Conservation (phyloP, 37 sponge, comb jelly and placozoan species). For the Mnemiopsis leidyi region DNA sequence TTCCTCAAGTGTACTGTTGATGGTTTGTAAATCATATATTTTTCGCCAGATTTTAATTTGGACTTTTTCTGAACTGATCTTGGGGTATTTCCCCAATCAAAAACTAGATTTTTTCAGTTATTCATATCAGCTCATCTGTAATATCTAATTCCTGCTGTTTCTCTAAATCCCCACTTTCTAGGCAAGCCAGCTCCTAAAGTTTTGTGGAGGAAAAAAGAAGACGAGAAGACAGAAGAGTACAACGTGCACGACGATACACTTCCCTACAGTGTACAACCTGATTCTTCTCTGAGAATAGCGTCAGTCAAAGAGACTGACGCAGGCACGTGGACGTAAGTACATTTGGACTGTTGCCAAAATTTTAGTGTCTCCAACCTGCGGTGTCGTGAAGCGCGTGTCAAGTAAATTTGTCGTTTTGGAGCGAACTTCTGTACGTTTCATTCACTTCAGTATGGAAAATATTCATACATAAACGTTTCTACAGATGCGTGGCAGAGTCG, state of each 20-base stretch:
- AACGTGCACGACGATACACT: background rate
- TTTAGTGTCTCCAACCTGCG: too few species aligned
- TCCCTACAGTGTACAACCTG: background rate
- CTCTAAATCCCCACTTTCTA: background rate
- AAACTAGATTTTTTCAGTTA: too few species aligned
- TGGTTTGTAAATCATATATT: too few species aligned
- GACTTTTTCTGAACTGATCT: too few species aligned
- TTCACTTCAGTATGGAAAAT: too few species aligned
- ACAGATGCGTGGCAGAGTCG: slow-evolving; percentile 32
- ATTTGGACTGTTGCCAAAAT: too few species aligned
- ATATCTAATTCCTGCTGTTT: background rate
- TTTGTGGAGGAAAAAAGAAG: background rate
- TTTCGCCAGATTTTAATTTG: too few species aligned
- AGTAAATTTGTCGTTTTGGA: too few species aligned
- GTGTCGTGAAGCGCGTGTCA: too few species aligned
- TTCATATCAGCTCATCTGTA: too few species aligned
- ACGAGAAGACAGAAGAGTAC: background rate
- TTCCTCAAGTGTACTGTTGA: background rate
- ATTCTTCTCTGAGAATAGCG: background rate
- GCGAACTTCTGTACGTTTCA: too few species aligned
- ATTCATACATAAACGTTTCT: background rate
- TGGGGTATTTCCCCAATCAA: too few species aligned
- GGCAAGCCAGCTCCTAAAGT: slow-evolving; percentile 43
- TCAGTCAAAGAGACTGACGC: background rate
- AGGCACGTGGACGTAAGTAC: slow-evolving; percentile 33